Percentiles rank a stretch among this genome's conserved stretches.
Evolutionary conservation across 1,140 invertebrate species (phyloP).

Genomic region (Pseudomyrmex cubaensis): DNA sequence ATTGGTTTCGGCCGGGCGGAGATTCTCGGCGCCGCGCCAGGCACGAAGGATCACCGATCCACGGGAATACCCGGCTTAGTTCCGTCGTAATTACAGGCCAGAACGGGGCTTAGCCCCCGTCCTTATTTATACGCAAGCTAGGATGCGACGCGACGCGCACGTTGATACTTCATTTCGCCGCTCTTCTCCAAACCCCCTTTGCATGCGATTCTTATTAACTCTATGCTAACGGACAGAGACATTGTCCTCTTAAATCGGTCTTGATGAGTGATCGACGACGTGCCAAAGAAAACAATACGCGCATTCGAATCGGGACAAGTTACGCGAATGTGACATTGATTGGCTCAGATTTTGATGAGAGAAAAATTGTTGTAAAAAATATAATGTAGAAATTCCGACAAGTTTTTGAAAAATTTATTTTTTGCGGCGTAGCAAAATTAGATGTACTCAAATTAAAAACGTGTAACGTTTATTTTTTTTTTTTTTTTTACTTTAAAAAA

Average conservation of each 20-base stretch:
- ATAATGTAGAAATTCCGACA: too few species aligned
- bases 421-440: too few species aligned
- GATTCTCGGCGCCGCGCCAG: constrained; percentile 67
- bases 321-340: background rate
- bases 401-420: too few species aligned
- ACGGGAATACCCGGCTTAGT: constrained; percentile 83
- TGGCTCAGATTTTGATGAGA: background rate
- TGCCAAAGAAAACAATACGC: too few species aligned
- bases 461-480: too few species aligned
- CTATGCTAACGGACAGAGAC: constrained; percentile 57
- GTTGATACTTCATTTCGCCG: constrained; percentile 53
- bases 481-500: too few species aligned
- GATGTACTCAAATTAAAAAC: too few species aligned
- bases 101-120: constrained; percentile 82
- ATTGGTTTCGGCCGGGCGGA: constrained; percentile 82
- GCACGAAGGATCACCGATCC: constrained; percentile 83
- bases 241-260: constrained; percentile 49
- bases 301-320: background rate
- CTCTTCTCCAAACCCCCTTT: constrained; percentile 13
- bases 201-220: constrained; percentile 62
- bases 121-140: constrained; percentile 83
- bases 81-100: constrained; percentile 84
- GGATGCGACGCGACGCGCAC: constrained; percentile 64
- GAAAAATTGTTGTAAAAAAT: too few species aligned
- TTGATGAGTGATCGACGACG: constrained; percentile 1